A percentile compares a stretch with the other conserved stretches of the same genome.
Conservation (phyloP, 2,888 invertebrate species). For the Tridacna gigas region DNA sequence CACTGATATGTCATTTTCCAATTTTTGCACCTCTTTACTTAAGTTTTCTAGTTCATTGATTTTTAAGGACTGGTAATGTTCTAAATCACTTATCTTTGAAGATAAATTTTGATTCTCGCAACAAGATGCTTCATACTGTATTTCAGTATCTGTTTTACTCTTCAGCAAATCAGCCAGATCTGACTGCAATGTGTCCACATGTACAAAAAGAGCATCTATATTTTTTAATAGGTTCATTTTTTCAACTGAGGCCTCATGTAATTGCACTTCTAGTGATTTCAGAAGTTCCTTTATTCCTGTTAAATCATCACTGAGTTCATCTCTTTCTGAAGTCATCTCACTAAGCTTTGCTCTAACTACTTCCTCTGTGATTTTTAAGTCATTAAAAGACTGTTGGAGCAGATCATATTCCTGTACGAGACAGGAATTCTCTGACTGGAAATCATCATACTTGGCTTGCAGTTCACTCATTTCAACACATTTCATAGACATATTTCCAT, state of each 20-base stretch:
- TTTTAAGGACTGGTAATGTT: slow-evolving; percentile 15
- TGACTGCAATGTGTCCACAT: slow-evolving; percentile 47
- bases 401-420: slow-evolving; percentile 63
- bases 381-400: slow-evolving; percentile 56
- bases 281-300: slow-evolving; percentile 46
- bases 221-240: slow-evolving; percentile 33
- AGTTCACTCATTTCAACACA: slow-evolving; percentile 54
- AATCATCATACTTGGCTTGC: slow-evolving; percentile 57
- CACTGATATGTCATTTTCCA: not conserved
- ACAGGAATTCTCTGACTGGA: slow-evolving; percentile 60
- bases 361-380: slow-evolving; percentile 55
- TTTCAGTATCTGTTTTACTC: slow-evolving; percentile 25
- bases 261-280: slow-evolving; percentile 33
- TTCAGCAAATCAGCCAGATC: slow-evolving; percentile 37
- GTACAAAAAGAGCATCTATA: slow-evolving; percentile 47
- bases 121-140: slow-evolving; percentile 8
- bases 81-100: slow-evolving; percentile 20
- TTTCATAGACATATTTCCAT: slow-evolving; percentile 43
- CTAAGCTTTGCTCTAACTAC: slow-evolving; percentile 68
- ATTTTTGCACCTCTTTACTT: slow-evolving; percentile 7
- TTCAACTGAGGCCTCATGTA: slow-evolving; percentile 22
- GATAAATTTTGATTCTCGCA: slow-evolving; percentile 17
- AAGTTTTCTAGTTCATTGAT: slow-evolving; percentile 8
- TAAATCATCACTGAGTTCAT: slow-evolving; percentile 52
- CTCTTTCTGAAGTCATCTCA: slow-evolving; percentile 69